Conservation (phyloP, 2,888 invertebrate species). For the Andrena praecox region DNA sequence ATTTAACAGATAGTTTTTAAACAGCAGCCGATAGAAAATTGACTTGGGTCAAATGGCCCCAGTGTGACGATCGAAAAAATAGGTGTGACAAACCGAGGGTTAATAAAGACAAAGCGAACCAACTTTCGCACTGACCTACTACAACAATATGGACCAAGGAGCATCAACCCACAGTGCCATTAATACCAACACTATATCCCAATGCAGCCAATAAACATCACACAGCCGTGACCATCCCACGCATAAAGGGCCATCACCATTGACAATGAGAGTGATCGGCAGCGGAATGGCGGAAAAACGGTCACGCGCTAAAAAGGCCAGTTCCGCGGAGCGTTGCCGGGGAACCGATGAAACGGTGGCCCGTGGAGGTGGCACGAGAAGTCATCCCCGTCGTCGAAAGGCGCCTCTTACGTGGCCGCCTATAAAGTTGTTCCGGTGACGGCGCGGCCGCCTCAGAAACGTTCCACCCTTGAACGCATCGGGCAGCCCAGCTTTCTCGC, state of each 20-base stretch:
- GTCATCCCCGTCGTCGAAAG: slow-evolving; percentile 78
- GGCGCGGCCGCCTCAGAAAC: slow-evolving; percentile 84
- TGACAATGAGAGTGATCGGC: neutral
- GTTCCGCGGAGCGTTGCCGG: slow-evolving; percentile 10
- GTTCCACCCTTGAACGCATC: slow-evolving; percentile 82
- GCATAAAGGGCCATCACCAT: neutral
- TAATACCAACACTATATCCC: neutral
- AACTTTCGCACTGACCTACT: too few species aligned
- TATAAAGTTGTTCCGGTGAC: slow-evolving; percentile 83
- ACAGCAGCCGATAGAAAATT: too few species aligned
- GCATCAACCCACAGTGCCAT: too few species aligned
- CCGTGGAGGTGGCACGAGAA: slow-evolving; percentile 68
- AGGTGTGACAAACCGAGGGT: too few species aligned
- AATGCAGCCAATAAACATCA: neutral
- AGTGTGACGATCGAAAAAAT: too few species aligned
- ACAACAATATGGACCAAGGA: too few species aligned
- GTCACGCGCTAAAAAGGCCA: neutral
- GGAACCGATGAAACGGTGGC: slow-evolving; percentile 31
- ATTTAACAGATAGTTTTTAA: too few species aligned
- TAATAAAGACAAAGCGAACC: too few species aligned
- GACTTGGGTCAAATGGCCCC: too few species aligned
- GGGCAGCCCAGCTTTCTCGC: slow-evolving; percentile 65
- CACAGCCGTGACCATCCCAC: neutral
- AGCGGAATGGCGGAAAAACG: slow-evolving; percentile 6
- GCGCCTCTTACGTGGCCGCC: slow-evolving; percentile 74